Percentiles rank a stretch among this genome's conserved stretches.
Conservation (phyloP, 2,888 invertebrate genomes). For the Emmelina monodactyla region DNA sequence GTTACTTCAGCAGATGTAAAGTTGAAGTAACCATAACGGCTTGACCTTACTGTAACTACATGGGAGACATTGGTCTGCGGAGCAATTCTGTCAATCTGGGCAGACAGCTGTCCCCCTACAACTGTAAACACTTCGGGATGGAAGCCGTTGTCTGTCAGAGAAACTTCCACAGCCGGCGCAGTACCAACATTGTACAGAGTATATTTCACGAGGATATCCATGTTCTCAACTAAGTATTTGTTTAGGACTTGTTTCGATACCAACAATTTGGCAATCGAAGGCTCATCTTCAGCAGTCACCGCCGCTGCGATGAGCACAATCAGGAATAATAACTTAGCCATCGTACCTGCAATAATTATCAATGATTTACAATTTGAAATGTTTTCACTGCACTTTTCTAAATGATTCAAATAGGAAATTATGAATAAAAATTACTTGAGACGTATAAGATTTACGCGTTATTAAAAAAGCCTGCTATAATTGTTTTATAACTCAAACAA, state of each 20-base stretch:
- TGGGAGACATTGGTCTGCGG: conserved; percentile 95
- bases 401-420: too few species aligned
- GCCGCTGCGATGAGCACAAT: conserved; percentile 50
- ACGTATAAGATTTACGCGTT: too few species aligned
- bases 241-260: conserved; percentile 95
- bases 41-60: conserved; percentile 89
- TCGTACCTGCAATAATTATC: conserved; percentile 50
- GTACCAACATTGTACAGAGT: conserved; percentile 93
- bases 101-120: conserved; percentile 84
- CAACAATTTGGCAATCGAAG: conserved; percentile 80
- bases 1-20: conserved; percentile 94
- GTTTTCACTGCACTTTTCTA: too few species aligned
- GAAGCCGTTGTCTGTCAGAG: conserved; percentile 90
- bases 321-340: conserved; percentile 51
- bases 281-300: conserved; percentile 71
- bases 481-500: too few species aligned
- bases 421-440: too few species aligned
- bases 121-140: conserved; percentile 90
- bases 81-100: conserved; percentile 87
- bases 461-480: too few species aligned
- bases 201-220: conserved; percentile 96
- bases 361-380: too few species aligned
- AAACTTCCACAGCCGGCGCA: conserved; percentile 88
- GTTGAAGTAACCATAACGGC: conserved; percentile 93
- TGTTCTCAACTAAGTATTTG: conserved; percentile 94